Conservation (phyloP, 2,113 vertebrate genomes). For the Tachuris rubrigastra region DNA sequence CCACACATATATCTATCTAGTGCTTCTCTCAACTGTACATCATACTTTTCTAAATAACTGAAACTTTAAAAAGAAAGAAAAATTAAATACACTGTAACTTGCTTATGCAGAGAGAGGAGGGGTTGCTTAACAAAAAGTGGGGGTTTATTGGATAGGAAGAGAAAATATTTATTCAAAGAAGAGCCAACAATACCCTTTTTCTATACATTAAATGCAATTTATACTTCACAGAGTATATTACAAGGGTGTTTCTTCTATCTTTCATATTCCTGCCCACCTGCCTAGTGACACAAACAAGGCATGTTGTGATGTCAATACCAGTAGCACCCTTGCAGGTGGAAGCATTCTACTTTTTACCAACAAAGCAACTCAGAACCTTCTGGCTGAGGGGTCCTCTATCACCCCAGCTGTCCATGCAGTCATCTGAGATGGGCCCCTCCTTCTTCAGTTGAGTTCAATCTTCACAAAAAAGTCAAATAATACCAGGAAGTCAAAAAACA, state of each 20-base stretch:
- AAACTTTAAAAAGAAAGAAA: background rate
- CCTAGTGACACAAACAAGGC: background rate
- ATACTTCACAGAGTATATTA: conserved; percentile 18
- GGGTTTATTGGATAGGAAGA: background rate
- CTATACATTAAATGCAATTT: conserved; percentile 34
- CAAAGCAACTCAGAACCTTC: background rate
- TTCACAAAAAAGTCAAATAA: background rate
- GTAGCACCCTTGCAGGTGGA: background rate
- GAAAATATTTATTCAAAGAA: conserved; percentile 33
- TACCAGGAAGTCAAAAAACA: background rate
- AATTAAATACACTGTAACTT: conserved; percentile 21
- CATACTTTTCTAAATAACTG: background rate
- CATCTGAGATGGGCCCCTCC: background rate
- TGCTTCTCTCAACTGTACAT: background rate
- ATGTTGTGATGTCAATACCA: background rate
- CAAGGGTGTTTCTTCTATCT: background rate
- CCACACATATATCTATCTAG: background rate
- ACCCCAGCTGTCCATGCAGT: background rate
- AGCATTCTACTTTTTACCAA: background rate
- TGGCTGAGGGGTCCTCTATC: background rate
- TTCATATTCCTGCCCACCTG: background rate
- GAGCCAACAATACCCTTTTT: conserved; percentile 4
- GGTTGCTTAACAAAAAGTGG: background rate
- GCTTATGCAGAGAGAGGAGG: conserved; percentile 9
- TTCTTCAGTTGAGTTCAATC: background rate